Base-by-base conservation (phyloP, 2,113 vertebrate species). In the Sceloporus undulatus region DNA sequence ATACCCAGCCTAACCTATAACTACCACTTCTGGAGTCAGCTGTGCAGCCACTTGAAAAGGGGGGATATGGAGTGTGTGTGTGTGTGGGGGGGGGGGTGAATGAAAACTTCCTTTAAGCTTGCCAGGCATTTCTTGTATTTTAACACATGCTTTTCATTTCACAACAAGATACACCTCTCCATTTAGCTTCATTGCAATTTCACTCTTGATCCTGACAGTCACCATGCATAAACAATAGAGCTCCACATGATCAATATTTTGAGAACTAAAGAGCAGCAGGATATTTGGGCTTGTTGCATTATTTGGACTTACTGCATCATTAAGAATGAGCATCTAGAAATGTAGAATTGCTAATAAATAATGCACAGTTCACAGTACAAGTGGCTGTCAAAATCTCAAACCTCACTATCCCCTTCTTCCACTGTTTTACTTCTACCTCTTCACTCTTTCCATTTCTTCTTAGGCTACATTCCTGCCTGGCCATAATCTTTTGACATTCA, bases 51-150 rank as follows among this genome's bases (percentile, higher is more conserved):
- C 87, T 88, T 88, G 83, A 88, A 88, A 84, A 62, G 84, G 87
- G 74, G 78, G 87, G 81, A 84, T 73, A 88, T 84, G 87, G 81
- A 84, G 34, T 34, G 34, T 34, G 34, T 34, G 34, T 34, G 34
- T 34, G 34, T 34, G 34, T 1, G 82, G 83, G 62, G 75, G 78
- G 81, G 13, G n/a, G 62, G 74, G 84, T 88, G 62, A 88, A 70
- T 84, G 81, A 84, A 77, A 83, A 84, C 81, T 88, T 88, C 87
- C 87, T 84, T 81, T 84, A 84, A 73, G 75, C 74, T 84, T 88
- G 87, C 81, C 81, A 88, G 87, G 56, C 87, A 84, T 88, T 48
- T 48, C 87, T 81, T 88, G 81, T 88, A 88, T 88, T 88, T 88
- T 88, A 88, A 78, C 87, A 88, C 73, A 84, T 88, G 87, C 87